A percentile compares a stretch with the other conserved stretches of the same genome.
phyloP scores from a whole-genome alignment of 2,888 invertebrate species.

The Poecilobothrus nobilitatus region DNA sequence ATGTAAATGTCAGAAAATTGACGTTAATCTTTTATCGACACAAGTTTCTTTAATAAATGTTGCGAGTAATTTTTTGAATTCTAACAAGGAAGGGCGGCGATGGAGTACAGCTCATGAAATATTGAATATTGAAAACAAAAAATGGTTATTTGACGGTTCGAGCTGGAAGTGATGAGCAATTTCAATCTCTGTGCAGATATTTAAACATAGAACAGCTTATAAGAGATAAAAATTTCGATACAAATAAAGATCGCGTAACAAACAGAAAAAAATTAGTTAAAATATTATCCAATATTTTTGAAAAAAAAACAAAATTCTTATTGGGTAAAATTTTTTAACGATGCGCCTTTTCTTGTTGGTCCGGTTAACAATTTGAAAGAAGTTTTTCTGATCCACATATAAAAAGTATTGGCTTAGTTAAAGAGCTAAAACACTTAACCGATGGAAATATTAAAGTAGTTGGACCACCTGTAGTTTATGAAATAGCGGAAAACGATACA shows the following conservation, averaged over 20 bases:
- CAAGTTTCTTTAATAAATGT: conserved; percentile 87
- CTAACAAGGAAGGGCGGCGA: conserved; percentile 63
- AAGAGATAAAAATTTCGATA: conserved; percentile 55
- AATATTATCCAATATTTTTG: conserved; percentile 53
- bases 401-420: conserved; percentile 59
- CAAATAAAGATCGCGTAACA: conserved; percentile 66
- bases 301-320: conserved; percentile 59
- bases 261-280: conserved; percentile 62
- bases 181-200: conserved; percentile 59
- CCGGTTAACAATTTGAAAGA: conserved; percentile 80
- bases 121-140: conserved; percentile 76
- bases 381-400: conserved; percentile 83
- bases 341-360: conserved; percentile 75
- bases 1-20: conserved; percentile 82
- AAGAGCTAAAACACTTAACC: conserved; percentile 59
- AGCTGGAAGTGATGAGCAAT: conserved; percentile 77
- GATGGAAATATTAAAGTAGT: conserved; percentile 67
- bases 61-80: conserved; percentile 83
- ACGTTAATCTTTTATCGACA: conserved; percentile 87
- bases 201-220: conserved; percentile 55
- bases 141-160: conserved; percentile 82
- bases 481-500: conserved; percentile 60
- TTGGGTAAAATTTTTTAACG: conserved; percentile 65
- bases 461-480: conserved; percentile 79
- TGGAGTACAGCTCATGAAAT: conserved; percentile 91